phyloP scores from a whole-genome alignment of 2,888 invertebrate genomes.

The Cenopis cana region DNA sequence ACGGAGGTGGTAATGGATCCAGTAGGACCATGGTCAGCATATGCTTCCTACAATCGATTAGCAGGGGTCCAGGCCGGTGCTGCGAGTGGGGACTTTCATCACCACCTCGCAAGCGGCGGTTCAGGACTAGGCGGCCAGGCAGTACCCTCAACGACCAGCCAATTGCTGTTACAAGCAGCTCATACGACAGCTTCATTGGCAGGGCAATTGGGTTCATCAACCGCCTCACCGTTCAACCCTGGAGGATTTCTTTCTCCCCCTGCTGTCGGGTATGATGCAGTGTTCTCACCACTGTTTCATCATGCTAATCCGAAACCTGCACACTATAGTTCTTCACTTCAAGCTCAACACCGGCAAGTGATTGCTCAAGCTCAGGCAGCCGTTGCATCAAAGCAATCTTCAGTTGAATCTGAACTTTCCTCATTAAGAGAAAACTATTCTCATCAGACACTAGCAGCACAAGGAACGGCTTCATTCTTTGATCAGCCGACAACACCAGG shows the following conservation, averaged over 20 bases:
- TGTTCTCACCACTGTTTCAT: constrained; percentile 93
- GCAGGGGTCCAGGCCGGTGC: constrained; percentile 89
- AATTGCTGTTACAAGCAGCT: constrained; percentile 88
- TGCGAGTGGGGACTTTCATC: constrained; percentile 88
- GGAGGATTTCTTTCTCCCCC: constrained; percentile 91
- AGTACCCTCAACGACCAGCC: constrained; percentile 87
- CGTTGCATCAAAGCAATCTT: constrained; percentile 83
- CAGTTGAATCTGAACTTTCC: constrained; percentile 85
- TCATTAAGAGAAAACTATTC: constrained; percentile 86
- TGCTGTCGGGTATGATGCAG: constrained; percentile 91
- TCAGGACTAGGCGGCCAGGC: constrained; percentile 82
- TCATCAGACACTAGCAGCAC: constrained; percentile 84
- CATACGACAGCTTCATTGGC: constrained; percentile 86
- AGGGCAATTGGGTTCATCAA: constrained; percentile 86
- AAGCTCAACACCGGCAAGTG: constrained; percentile 88
- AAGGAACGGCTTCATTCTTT: constrained; percentile 86
- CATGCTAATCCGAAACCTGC: constrained; percentile 91
- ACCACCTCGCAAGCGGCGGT: constrained; percentile 87
- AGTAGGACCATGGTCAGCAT: constrained; percentile 94
- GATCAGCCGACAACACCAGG: constrained; percentile 86
- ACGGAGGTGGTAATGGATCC: constrained; percentile 92
- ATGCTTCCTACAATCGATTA: constrained; percentile 93
- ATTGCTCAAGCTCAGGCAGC: constrained; percentile 84
- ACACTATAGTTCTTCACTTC: constrained; percentile 88
- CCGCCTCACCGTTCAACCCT: constrained; percentile 88